Base-by-base conservation (phyloP, 92 coral and sea anemone species). In the Palythoa grandis region DNA sequence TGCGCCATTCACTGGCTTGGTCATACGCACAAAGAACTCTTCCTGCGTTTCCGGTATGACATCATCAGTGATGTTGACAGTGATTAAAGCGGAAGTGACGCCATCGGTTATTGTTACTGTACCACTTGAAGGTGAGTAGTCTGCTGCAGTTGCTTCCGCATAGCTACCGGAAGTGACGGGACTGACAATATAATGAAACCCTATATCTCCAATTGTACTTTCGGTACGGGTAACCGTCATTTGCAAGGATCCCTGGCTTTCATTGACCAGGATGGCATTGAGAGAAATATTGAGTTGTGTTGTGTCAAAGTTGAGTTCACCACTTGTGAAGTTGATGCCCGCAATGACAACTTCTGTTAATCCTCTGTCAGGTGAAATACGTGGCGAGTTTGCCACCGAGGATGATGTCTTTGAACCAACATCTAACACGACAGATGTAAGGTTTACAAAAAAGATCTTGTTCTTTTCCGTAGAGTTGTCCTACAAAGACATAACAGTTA, bases 1-100 rank as follows among this genome's bases (percentile, higher is more conserved):
- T 13, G 94, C 94, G 16, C 98, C 99, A 66, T 86, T 92, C 68
- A 95, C 83, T 2, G 98, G 98, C 40, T 96, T 91, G 78, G 93
- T 93, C 72, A 96, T 94, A 57, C 83, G 89, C 29, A 96, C 93
- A 37, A 79, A 92, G 88, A 96, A 94, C 72, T 88, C 95, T 78
- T 96, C 98, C 78, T 88, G 94, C 40, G 78, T 56, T 78, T 96
- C 98, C 43, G 98, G 96, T 12, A 54, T 71, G 70, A 65, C 83
- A 67, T 96, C 98, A 47, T 94, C 89, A 19, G 89, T 85, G 72
- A 96, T 91, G 47, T 80, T 94, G 15, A 96, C 78, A 37, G 56
- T 76, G 20, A 96, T 77, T 2, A 79, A 50, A 57, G 75, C 79
- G 4, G 70, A 65, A 24, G 91, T 82, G 37, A 88, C 91, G 25